These are phyloP conservation scores for Coreoperca whiteheadi DNA, from an alignment of 2,113 vertebrate species.

Conservation along the genomic window DNA sequence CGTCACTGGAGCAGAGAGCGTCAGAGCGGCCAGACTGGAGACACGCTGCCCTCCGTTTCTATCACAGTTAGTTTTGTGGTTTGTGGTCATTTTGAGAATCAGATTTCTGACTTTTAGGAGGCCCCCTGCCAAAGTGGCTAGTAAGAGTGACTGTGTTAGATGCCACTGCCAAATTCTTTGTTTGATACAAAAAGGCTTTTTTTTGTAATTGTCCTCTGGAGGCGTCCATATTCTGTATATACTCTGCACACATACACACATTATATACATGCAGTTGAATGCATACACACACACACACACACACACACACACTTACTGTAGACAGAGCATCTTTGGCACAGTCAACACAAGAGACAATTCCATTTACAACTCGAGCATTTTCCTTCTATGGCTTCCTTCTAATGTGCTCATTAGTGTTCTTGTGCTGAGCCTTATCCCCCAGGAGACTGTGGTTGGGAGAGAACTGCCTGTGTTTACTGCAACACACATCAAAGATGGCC, in stretches of 20 bases:
- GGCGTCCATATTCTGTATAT: neutral
- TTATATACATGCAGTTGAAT: constrained; percentile 2
- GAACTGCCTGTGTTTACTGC: constrained; percentile 82
- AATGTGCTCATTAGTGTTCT: constrained; percentile 87
- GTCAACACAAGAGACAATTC: constrained; percentile 71
- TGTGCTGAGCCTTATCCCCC: constrained; percentile 74
- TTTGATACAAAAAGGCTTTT: neutral
- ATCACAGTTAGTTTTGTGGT: no score
- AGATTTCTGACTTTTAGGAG: no score
- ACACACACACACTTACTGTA: constrained; percentile 12
- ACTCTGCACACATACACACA: neutral
- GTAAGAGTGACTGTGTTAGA: no score
- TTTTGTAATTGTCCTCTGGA: neutral
- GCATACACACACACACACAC: constrained; percentile 1
- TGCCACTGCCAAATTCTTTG: no score
- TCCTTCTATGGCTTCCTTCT: constrained; percentile 79
- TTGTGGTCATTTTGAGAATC: no score
- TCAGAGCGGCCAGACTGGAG: no score
- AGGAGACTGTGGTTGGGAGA: constrained; percentile 74
- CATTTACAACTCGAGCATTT: constrained; percentile 83
- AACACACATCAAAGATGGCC: constrained; percentile 79
- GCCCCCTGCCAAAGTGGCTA: no score
- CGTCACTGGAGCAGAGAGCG: no score
- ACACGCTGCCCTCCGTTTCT: no score
- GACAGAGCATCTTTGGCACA: constrained; percentile 48